These are phyloP conservation scores for Agrilus mali DNA, from an alignment of 2,888 invertebrate genomes.

Conservation along the genomic window DNA sequence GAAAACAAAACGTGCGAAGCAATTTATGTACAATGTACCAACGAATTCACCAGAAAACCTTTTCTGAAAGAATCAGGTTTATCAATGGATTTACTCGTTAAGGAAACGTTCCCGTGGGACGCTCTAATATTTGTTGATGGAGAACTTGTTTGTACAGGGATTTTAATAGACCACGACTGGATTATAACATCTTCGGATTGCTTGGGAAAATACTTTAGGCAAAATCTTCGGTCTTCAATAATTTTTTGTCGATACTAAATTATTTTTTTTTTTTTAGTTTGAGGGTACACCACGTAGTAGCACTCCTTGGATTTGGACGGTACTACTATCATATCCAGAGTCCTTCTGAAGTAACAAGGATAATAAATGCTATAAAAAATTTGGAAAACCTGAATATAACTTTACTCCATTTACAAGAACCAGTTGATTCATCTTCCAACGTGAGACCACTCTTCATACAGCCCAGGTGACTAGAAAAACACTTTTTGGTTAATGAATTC, in stretches of 20 bases:
- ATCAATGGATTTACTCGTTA: slow-evolving; percentile 7
- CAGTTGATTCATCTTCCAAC: slow-evolving; percentile 46
- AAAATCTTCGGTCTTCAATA: slow-evolving; percentile 18
- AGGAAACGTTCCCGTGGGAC: slow-evolving; percentile 55
- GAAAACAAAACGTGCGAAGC: slow-evolving; percentile 33
- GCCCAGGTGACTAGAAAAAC: slow-evolving; percentile 25
- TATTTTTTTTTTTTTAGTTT: slow-evolving; percentile 35
- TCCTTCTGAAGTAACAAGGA: no score
- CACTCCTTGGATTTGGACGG: slow-evolving; percentile 51
- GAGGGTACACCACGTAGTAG: slow-evolving; percentile 44
- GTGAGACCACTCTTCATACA: slow-evolving; percentile 50
- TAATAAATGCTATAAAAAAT: no score
- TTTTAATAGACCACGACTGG: slow-evolving; percentile 54
- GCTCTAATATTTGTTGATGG: slow-evolving; percentile 62
- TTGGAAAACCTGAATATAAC: slow-evolving; percentile 42
- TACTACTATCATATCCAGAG: no score
- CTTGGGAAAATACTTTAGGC: slow-evolving; percentile 31
- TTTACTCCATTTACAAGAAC: slow-evolving; percentile 48
- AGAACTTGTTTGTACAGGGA: slow-evolving; percentile 53
- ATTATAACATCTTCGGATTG: slow-evolving; percentile 44
- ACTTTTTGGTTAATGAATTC: slow-evolving; percentile 12
- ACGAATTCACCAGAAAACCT: slow-evolving; percentile 29
- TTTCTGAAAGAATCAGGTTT: slow-evolving; percentile 11
- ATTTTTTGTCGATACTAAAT: slow-evolving; percentile 3
- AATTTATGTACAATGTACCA: slow-evolving; percentile 42